Base-by-base conservation (phyloP, 2,113 vertebrate species). In the Fregata magnificens region DNA sequence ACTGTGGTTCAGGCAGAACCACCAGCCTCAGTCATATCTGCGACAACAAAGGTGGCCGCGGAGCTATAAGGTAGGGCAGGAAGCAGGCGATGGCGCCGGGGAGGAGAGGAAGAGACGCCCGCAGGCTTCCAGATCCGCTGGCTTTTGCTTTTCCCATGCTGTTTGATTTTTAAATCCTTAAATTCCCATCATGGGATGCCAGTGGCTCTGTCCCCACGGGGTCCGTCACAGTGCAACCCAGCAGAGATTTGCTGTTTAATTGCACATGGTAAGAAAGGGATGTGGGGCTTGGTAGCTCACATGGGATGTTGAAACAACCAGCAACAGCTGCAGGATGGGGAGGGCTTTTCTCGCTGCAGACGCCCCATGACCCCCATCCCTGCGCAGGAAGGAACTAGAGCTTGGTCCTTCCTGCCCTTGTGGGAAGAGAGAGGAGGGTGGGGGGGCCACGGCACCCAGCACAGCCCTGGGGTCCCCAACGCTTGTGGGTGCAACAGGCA, bases 251-350 rank as follows among this genome's bases (percentile, higher is more conserved):
- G n/a, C 26, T 10, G 62, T 59, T 47, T 22, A 28, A 24, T 17
- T 5, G 3, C 84, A 65, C 44, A 1, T 2, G 31, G n/a, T 2
- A 1, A 13, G 45, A 53, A 56, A 14, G 42, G 47, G 45, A 16
- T 0, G 1, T 40, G 56, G n/a, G 31, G 47, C 45, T n/a, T 4
- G 0, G 71, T 5, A 50, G 15, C 63, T 44, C 20, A 3, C 4
- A 2, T 1, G 56, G 7, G 44, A 11, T 7, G 11, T 20, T 2
- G 5, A 45, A 76, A 42, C 0, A 0, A 32, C 10, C 3, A 0
- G 73, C 3, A 2, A 65, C 65, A 93, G 88, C 52, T 50, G 62
- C 78, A 80, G 79, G 44, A 67, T 6, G 61, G 56, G 62, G 62
- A 72, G 25, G 58, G 66, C 32, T 71, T 11, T 71, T 38, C 61